Conservation (phyloP, 30 jellyfish, hydroid and myxozoan genomes). For the Aurelia aurita complex sp. Pacific region DNA sequence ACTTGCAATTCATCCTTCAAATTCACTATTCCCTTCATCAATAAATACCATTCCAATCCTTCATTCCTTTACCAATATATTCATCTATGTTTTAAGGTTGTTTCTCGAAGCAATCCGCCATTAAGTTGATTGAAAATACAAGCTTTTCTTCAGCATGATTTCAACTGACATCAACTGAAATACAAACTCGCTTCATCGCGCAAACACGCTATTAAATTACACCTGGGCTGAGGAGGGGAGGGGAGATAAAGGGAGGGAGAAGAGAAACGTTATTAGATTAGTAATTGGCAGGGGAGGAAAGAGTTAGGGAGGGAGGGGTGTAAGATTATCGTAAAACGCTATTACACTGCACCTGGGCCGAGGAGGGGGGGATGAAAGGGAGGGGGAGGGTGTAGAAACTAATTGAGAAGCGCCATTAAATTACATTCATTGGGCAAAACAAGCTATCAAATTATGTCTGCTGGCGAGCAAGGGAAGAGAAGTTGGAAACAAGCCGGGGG, state of each 20-base stretch:
- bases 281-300: neutral
- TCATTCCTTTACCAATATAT: neutral
- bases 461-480: too few relatives aligned
- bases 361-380: neutral
- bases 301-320: neutral
- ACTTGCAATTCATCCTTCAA: conserved; percentile 39
- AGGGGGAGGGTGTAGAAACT: neutral
- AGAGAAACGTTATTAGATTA: neutral
- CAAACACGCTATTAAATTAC: conserved; percentile 77
- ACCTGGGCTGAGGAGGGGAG: conserved; percentile 44
- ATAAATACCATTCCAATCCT: conserved; percentile 49
- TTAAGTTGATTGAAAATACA: neutral
- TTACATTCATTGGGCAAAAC: too few relatives aligned
- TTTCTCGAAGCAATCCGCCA: conserved; percentile 7
- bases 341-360: neutral
- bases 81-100: conserved; percentile 7
- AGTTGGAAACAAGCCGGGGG: too few relatives aligned
- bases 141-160: conserved; percentile 39
- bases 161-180: conserved; percentile 23
- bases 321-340: too few relatives aligned
- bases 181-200: conserved; percentile 58
- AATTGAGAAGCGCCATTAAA: neutral
- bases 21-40: conserved; percentile 6
- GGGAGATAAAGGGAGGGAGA: neutral
- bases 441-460: too few relatives aligned